These are phyloP conservation scores for Muscidifurax raptorellus DNA, from an alignment of 1,140 invertebrate species.

Conservation along the genomic window DNA sequence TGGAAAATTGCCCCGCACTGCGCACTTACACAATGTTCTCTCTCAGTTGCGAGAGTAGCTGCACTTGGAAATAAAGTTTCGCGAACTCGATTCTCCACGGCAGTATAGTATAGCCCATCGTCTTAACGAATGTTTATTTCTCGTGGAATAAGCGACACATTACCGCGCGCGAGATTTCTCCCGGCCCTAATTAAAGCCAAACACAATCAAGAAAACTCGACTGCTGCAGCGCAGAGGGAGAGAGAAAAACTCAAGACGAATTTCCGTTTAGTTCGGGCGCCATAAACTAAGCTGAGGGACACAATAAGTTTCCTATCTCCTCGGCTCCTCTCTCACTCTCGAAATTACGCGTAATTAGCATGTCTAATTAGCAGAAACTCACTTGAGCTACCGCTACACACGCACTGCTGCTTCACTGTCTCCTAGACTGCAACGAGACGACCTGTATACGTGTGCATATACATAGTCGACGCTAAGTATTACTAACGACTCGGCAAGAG, in stretches of 20 bases:
- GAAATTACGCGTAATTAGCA: constrained; percentile 42
- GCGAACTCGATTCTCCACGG: not conserved
- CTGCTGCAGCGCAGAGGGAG: not conserved
- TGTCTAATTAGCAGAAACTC: constrained; percentile 40
- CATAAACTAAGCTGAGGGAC: not conserved
- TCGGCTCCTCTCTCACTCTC: not conserved
- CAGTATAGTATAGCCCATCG: not conserved
- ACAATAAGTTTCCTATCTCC: constrained; percentile 42
- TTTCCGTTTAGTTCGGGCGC: not conserved
- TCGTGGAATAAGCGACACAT: not conserved
- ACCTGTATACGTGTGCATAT: no score
- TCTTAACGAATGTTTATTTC: constrained; percentile 27
- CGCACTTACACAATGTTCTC: not conserved
- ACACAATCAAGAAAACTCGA: constrained; percentile 17
- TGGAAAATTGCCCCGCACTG: not conserved
- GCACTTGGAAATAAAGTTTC: constrained; percentile 24
- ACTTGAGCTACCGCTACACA: not conserved
- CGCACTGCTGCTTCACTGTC: not conserved
- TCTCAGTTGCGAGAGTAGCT: not conserved
- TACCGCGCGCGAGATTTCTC: not conserved
- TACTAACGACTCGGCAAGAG: constrained; percentile 19
- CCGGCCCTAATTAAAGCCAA: constrained; percentile 1
- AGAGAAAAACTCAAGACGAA: not conserved
- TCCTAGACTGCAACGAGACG: no score
- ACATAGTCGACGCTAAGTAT: not conserved